Base-by-base conservation (phyloP, 2,888 invertebrate species). In the Drosophila anceps region DNA sequence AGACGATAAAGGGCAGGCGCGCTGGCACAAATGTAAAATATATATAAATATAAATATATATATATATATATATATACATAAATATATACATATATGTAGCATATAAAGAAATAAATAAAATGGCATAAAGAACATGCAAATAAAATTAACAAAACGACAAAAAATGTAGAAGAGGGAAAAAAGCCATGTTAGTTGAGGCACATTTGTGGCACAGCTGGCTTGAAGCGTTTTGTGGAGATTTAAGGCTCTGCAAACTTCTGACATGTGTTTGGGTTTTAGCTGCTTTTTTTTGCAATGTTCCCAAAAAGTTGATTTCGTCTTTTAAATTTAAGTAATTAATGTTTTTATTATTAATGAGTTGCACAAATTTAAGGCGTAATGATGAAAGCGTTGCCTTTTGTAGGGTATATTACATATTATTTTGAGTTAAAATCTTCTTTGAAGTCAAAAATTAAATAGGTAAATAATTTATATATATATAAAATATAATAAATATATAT, bases 121-220 rank as follows among this genome's bases (percentile, higher is more conserved):
- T 61, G 72, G 69, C 75, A 88, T 75, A 85, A 80, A 83, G 75
- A 76, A 76, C 75, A 86, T 81, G 85, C 81, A 86, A 86, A 86
- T 88, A 86, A 86, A 88, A 86, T 86, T 86, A 88, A 84, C 76
- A 84, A 82, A 79, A 79, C 31, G 20, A 41, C 20, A 20, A 63
- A 39, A 53, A 55, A 7, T 15, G 43, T 53, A 5, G 6, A 1
- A 2, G 13, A 24, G 24, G 0, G 24, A 13, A 59, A 31, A 51
- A 53, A 12, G 10, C 43, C 55, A 73, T 4, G 29, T 58, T 48
- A 73, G 64, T 62, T 73, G 59, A 46, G 20, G 64, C 53, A 54
- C 65, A 75, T 41, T 57, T 72, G 57, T 39, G n/a, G 64, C 60
- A 37, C 76, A 76, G 48, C 58, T 77, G 68, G 43, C 50, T 65